Evolutionary conservation across 2,888 invertebrate genomes (phyloP).

Genomic region (Alloscopus bannaensis): DNA sequence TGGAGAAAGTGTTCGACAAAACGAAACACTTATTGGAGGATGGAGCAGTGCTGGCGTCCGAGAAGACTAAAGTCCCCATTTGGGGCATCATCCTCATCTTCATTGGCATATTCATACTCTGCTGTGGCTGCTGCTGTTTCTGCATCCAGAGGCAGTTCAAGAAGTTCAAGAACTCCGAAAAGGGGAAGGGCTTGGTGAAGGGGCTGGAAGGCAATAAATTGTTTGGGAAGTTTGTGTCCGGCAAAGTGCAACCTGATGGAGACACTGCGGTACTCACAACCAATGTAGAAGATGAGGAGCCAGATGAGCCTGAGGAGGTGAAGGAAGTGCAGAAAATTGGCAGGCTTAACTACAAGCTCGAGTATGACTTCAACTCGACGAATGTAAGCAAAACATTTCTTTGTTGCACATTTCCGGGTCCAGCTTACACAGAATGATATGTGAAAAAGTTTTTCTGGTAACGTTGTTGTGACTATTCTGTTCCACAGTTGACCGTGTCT

Average conservation of each 20-base stretch:
- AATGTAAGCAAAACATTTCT: conserved; percentile 61
- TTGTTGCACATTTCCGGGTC: neutral
- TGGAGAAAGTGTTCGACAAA: conserved; percentile 61
- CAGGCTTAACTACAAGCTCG: conserved; percentile 71
- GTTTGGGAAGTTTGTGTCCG: conserved; percentile 70
- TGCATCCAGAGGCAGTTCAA: conserved; percentile 70
- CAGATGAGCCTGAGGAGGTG: conserved; percentile 66
- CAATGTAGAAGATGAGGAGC: conserved; percentile 66
- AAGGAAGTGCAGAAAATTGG: conserved; percentile 70
- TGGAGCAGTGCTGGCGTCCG: conserved; percentile 67
- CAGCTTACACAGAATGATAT: neutral
- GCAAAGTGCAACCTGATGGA: conserved; percentile 68
- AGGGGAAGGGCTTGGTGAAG: conserved; percentile 70
- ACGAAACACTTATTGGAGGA: conserved; percentile 64
- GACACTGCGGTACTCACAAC: conserved; percentile 64
- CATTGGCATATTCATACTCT: conserved; percentile 69
- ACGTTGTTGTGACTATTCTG: too few species aligned
- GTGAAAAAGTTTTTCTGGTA: conserved; percentile 23
- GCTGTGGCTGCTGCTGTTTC: conserved; percentile 66
- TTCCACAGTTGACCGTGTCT: conserved; percentile 70
- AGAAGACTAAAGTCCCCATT: conserved; percentile 71
- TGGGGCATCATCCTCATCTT: conserved; percentile 71
- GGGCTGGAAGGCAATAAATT: conserved; percentile 69
- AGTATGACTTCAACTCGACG: conserved; percentile 72
- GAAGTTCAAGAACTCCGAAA: conserved; percentile 68